A percentile compares a stretch with the other conserved stretches of the same genome.
Conservation (phyloP, 37 sponge, comb jelly and placozoan species). For the Haliclona indistincta region DNA sequence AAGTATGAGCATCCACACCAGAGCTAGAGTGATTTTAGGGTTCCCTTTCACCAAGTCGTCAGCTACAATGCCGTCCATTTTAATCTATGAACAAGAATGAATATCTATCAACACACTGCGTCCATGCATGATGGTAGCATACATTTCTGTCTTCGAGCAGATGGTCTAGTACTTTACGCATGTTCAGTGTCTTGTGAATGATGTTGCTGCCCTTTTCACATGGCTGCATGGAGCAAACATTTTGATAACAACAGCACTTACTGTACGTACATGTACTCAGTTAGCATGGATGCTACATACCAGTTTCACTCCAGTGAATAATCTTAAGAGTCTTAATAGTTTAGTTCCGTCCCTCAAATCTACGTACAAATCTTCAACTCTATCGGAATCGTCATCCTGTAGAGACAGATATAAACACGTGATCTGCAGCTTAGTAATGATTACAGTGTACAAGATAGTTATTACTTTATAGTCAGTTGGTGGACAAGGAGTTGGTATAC, state of each 20-base stretch:
- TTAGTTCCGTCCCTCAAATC: conserved; percentile 84
- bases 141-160: conserved; percentile 27
- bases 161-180: conserved; percentile 55
- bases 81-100: neutral
- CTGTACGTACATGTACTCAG: too few species aligned
- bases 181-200: conserved; percentile 77
- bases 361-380: conserved; percentile 72
- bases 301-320: conserved; percentile 79
- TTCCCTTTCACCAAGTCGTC: conserved; percentile 86
- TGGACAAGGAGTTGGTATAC: too few species aligned
- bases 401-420: too few species aligned
- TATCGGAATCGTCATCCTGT: too few species aligned
- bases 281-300: conserved; percentile 36
- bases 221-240: too few species aligned
- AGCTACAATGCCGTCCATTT: conserved; percentile 39
- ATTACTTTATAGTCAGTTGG: too few species aligned
- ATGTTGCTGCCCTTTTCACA: conserved; percentile 85
- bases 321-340: conserved; percentile 71
- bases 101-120: neutral
- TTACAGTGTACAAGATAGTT: too few species aligned
- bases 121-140: neutral
- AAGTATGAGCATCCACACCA: conserved; percentile 86
- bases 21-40: conserved; percentile 80
- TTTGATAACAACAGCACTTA: too few species aligned
- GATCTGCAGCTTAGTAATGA: too few species aligned